Evolutionary conservation across 2,797 vertebrate species (phyloP), one percentile per base, ranked within the genome.

Genomic region (Eulemur coronatus): DNA sequence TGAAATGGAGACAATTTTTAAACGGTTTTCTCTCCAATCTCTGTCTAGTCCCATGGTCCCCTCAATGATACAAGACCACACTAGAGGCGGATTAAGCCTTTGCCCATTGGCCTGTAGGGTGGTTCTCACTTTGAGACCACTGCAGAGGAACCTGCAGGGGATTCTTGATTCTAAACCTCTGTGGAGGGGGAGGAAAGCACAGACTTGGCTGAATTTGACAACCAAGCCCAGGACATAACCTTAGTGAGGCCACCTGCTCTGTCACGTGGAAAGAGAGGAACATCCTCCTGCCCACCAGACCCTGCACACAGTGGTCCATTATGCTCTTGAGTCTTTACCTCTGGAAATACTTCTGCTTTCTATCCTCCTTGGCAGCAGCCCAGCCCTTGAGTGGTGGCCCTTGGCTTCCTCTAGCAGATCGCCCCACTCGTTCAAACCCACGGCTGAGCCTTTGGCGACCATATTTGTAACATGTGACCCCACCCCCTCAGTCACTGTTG

Each of bases 301-400:
- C 30, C 65, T 35, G 38, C 13, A 2, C 22, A 7, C 0, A 11
- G 20, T 11, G 43, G 15, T 6, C 28, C 41, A 12, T n/a, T 12
- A 24, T 43, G 24, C 22, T 59, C 7, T 6, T 9, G 57, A 14
- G 14, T n/a, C 65, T 57, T 33, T 9, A 13, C 75, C 5, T 41
- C 28, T 33, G 43, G 67, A 81, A 48, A 80, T 4, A 6, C n/a
- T 18, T 43, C 30, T 28, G 28, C 43, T 70, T 76, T 33, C 18
- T 10, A 0, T 30, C 20, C 41, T 59, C 20, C 70, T 6, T 22
- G 5, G 28, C 5, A 7, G n/a, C 8, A 7, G 24, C 78, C 38
- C 46, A 30, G 55, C 8, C 24, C 1, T 0, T n/a, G 52, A 35
- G 10, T 18, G 17, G 18, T 33, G 22, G 46, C 13, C 22, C 41